Percentiles rank a stretch among this genome's conserved stretches.
phyloP scores from a whole-genome alignment of 2,888 invertebrate species.

The Sabatieria punctata region DNA sequence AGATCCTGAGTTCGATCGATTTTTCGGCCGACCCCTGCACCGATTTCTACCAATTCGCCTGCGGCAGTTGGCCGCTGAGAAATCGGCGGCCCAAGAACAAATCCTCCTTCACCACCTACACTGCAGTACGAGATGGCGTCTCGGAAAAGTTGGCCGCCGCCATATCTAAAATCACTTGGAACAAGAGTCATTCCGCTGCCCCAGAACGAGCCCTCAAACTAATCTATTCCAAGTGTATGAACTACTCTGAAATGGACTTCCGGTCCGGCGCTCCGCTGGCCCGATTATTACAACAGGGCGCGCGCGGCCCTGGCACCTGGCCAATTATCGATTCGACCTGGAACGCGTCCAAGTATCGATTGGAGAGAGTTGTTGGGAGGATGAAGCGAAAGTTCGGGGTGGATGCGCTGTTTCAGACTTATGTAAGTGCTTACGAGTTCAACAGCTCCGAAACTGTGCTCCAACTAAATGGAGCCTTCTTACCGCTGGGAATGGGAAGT shows the following conservation, averaged over 20 bases:
- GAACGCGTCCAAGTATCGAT: background rate
- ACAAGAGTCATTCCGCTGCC: background rate
- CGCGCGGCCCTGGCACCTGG: background rate
- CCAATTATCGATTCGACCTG: background rate
- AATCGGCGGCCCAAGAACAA: background rate
- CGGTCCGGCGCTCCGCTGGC: background rate
- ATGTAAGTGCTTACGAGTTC: background rate
- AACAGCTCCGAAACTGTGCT: background rate
- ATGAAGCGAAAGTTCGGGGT: constrained; percentile 1
- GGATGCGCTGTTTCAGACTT: background rate
- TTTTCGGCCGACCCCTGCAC: background rate
- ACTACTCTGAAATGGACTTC: background rate
- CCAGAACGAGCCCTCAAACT: background rate
- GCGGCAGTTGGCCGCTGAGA: constrained; percentile 1
- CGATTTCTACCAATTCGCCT: background rate
- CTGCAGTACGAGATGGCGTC: background rate
- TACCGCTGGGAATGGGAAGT: constrained; percentile 3
- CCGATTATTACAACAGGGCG: background rate
- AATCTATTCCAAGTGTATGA: background rate
- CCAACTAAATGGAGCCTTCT: background rate
- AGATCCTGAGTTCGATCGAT: background rate
- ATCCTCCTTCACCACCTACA: background rate
- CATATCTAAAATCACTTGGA: background rate
- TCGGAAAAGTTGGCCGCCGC: background rate
- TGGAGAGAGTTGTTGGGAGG: background rate